These are phyloP conservation scores for Plutella xylostella DNA, from an alignment of 2,888 invertebrate genomes.

Conservation along the genomic window DNA sequence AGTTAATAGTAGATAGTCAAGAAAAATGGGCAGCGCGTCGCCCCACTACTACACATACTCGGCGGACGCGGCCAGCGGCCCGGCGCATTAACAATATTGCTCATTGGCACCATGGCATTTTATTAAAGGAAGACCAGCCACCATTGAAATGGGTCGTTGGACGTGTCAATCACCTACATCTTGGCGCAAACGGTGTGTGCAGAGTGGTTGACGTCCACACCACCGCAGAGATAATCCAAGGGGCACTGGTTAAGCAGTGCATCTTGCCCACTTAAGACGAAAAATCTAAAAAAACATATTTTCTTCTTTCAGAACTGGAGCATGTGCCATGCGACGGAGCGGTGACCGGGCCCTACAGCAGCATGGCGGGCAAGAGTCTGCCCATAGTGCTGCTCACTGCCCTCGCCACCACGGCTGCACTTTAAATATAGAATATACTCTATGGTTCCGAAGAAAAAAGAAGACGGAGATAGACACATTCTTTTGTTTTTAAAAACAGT, in stretches of 20 bases:
- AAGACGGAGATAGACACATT: neutral
- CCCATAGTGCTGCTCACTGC: conserved; percentile 52
- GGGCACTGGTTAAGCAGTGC: too few species aligned
- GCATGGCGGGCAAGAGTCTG: conserved; percentile 53
- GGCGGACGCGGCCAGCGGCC: conserved; percentile 78
- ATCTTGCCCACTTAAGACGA: neutral
- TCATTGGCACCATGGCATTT: too few species aligned
- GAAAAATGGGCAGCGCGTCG: too few species aligned
- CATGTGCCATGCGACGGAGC: conserved; percentile 62
- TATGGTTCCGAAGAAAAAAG: neutral
- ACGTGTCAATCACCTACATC: too few species aligned
- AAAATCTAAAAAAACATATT: neutral
- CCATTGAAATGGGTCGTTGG: too few species aligned
- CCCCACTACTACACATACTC: conserved; percentile 93
- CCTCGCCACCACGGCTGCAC: conserved; percentile 52
- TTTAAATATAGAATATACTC: conserved; percentile 38
- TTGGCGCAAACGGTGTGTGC: too few species aligned
- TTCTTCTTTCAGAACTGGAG: conserved; percentile 46
- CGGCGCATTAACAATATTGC: too few species aligned
- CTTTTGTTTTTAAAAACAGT: too few species aligned
- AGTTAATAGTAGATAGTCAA: too few species aligned
- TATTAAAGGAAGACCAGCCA: too few species aligned
- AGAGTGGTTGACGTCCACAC: too few species aligned
- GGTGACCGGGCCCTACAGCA: conserved; percentile 62
- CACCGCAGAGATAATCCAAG: too few species aligned